phyloP scores from a whole-genome alignment of 2,888 invertebrate species.

The Acholoe squamosa region DNA sequence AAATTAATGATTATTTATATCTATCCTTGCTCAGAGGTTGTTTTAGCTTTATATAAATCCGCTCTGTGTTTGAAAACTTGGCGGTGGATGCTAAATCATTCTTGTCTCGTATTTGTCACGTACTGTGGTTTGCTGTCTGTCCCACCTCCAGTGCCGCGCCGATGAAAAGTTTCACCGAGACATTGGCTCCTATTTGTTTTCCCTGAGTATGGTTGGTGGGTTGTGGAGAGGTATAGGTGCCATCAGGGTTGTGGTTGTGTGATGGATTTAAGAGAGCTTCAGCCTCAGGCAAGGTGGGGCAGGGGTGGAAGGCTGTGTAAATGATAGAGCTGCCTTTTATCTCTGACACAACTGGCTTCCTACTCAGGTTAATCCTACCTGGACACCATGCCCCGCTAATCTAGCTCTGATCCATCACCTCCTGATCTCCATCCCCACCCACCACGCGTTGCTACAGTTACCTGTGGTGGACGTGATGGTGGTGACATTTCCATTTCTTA shows the following conservation, averaged over 20 bases:
- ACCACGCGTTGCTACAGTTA: neutral
- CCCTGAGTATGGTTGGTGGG: neutral
- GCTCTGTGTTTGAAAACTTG: too few relatives aligned
- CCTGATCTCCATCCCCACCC: neutral
- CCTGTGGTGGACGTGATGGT: too few relatives aligned
- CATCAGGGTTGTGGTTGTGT: neutral
- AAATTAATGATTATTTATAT: neutral
- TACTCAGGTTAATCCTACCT: neutral
- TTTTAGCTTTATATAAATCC: too few relatives aligned
- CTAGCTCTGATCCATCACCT: neutral
- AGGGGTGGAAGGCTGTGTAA: neutral
- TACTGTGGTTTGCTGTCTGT: too few relatives aligned
- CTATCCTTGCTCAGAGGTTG: too few relatives aligned
- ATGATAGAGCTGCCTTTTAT: conserved; percentile 15
- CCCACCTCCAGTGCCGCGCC: neutral
- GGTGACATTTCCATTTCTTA: too few relatives aligned
- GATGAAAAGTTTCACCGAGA: conserved; percentile 43
- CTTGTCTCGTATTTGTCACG: too few relatives aligned
- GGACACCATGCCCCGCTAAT: neutral
- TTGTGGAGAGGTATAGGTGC: neutral
- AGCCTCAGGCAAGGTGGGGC: neutral
- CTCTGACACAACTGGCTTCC: conserved; percentile 48
- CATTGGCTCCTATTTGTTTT: neutral
- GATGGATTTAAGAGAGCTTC: conserved; percentile 3
- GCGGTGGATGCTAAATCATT: too few relatives aligned